phyloP scores from a whole-genome alignment of 2,888 invertebrate species.

The Eupithecia inturbata region DNA sequence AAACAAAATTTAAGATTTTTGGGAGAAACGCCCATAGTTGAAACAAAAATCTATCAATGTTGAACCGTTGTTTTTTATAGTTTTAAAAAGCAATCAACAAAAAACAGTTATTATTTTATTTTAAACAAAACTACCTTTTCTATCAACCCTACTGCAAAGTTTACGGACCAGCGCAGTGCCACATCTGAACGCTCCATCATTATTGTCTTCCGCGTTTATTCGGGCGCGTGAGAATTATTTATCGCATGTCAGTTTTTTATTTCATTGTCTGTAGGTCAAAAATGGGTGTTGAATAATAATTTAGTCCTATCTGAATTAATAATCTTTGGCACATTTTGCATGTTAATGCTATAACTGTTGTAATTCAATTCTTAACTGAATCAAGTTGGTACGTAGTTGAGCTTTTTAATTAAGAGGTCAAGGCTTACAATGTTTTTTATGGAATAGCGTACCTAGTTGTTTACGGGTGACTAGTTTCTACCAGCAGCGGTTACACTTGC shows the following conservation, averaged over 20 bases:
- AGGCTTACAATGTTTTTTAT: slow-evolving; percentile 15
- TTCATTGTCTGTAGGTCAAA: slow-evolving; percentile 35
- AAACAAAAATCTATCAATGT: background rate
- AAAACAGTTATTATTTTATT: background rate
- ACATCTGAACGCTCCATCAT: slow-evolving; percentile 42
- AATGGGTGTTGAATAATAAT: slow-evolving; percentile 32
- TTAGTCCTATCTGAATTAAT: slow-evolving; percentile 38
- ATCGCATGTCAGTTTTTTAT: slow-evolving; percentile 40
- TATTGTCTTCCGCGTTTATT: slow-evolving; percentile 46
- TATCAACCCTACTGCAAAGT: slow-evolving; percentile 40
- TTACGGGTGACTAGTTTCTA: background rate
- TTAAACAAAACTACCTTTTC: too few relatives aligned
- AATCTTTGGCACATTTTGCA: slow-evolving; percentile 40
- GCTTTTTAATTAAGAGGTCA: slow-evolving; percentile 20
- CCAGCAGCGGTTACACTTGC: background rate
- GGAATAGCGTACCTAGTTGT: background rate
- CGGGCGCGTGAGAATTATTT: slow-evolving; percentile 50
- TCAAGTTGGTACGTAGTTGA: slow-evolving; percentile 12
- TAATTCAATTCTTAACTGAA: slow-evolving; percentile 20
- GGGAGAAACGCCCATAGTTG: background rate
- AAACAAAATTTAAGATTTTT: background rate
- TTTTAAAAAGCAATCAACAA: background rate
- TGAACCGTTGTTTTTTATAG: too few relatives aligned
- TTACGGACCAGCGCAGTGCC: slow-evolving; percentile 40
- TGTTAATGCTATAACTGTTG: slow-evolving; percentile 33